These are phyloP conservation scores for Melopsittacus undulatus DNA, from an alignment of 2,797 vertebrate species.

Conservation along the genomic window DNA sequence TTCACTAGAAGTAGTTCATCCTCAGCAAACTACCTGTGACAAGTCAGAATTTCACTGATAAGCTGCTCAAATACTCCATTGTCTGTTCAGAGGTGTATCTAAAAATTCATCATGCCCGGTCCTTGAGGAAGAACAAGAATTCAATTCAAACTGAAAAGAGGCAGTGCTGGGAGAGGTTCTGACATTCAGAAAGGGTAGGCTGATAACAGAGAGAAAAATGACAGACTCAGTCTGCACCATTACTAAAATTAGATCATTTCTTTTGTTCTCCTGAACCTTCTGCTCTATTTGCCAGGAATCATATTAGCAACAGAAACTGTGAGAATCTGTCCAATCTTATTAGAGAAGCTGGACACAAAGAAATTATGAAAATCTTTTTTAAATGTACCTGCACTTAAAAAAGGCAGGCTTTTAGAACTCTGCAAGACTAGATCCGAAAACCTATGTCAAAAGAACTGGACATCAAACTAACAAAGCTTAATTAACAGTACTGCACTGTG, in stretches of 20 bases:
- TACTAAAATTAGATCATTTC: conserved; percentile 75
- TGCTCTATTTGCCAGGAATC: conserved; percentile 76
- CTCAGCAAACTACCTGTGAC: conserved; percentile 43
- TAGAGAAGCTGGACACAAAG: conserved; percentile 49
- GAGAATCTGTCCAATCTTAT: conserved; percentile 69
- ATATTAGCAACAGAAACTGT: conserved; percentile 74
- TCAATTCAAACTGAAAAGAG: conserved; percentile 52
- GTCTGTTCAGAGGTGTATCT: conserved; percentile 26
- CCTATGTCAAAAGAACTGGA: not conserved
- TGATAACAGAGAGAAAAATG: conserved; percentile 52
- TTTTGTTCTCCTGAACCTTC: conserved; percentile 74
- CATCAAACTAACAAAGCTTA: conserved; percentile 19
- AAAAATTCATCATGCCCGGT: not conserved
- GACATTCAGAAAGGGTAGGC: conserved; percentile 57
- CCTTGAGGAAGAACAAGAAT: conserved; percentile 61
- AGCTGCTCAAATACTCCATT: conserved; percentile 17
- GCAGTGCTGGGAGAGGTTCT: conserved; percentile 33
- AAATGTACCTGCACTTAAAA: conserved; percentile 21
- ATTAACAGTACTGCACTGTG: not conserved
- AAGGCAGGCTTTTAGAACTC: not conserved
- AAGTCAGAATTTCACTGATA: conserved; percentile 24
- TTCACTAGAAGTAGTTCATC: not conserved
- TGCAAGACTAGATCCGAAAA: conserved; percentile 31
- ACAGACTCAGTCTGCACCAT: conserved; percentile 58
- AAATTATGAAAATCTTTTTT: conserved; percentile 58